These are phyloP conservation scores for Phoxinus dragarum DNA, from an alignment of 2,797 vertebrate genomes.

Conservation along the genomic window DNA sequence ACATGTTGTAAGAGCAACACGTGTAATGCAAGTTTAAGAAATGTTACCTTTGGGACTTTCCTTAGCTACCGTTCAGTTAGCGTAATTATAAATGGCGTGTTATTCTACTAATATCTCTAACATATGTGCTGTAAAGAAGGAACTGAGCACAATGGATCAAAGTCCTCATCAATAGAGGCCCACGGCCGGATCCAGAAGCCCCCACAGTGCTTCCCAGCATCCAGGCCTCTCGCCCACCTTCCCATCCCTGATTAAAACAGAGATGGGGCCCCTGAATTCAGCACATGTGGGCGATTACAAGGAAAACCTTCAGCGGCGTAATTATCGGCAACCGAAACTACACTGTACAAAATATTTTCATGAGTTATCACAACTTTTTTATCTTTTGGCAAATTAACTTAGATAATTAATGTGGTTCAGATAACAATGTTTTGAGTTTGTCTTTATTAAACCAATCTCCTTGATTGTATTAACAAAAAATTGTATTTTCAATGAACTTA, in stretches of 20 bases:
- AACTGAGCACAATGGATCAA: conserved; percentile 59
- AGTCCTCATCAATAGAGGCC: conserved; percentile 63
- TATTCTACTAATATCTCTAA: conserved; percentile 58
- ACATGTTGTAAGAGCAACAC: conserved; percentile 13
- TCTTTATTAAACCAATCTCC: too few relatives aligned
- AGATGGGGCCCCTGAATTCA: conserved; percentile 67
- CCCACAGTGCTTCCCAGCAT: conserved; percentile 68
- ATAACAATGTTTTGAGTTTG: too few relatives aligned
- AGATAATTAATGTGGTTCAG: too few relatives aligned
- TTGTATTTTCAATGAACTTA: too few relatives aligned
- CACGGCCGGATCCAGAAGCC: conserved; percentile 58
- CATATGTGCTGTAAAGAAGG: conserved; percentile 62
- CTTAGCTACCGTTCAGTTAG: conserved; percentile 50
- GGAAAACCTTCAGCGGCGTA: conserved; percentile 17
- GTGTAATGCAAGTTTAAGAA: conserved; percentile 32
- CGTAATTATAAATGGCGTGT: conserved; percentile 58
- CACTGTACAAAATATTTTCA: not conserved
- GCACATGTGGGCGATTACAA: conserved; percentile 64
- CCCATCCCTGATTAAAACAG: conserved; percentile 70
- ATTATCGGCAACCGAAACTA: not conserved
- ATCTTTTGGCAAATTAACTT: too few relatives aligned
- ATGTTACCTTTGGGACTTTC: conserved; percentile 41
- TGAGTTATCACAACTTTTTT: too few relatives aligned
- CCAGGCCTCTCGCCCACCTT: conserved; percentile 54
- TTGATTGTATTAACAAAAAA: too few relatives aligned